Base-by-base conservation (phyloP, 2,888 invertebrate species). In the Orchesellides sinensis region DNA sequence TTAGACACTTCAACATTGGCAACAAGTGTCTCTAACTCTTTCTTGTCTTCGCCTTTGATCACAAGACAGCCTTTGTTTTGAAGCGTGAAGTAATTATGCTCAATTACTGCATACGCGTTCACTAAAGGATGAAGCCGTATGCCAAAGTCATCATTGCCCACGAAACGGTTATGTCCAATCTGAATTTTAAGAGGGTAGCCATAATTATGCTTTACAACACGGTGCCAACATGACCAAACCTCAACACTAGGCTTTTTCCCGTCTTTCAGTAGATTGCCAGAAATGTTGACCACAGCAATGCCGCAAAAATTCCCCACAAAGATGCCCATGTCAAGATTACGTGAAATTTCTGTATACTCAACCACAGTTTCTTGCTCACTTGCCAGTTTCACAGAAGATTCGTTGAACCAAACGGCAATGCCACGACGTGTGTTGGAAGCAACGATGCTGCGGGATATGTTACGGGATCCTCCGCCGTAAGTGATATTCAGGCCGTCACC, bases 401-500 rank as follows among this genome's bases (percentile, higher is more conserved):
- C 94, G 89, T 98, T 98, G 75, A 97, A 91, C 96, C 98, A 98
- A 8, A 97, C 92, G 0, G 97, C 95, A 23, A 97, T 90, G 1
- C 98, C 98, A 88, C 96, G 95, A 8, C 98, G 96, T 85, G 93
- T 92, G 90, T 99, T 99, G 0, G 96, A 95, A 68, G 94, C 95
- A 25, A 99, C 91, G 27, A 93, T 94, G 56, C 96, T 95, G 87
- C 94, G 92, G 12, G 98, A 98, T 83, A 99, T 93, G 89, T 99
- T 98, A 84, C 97, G 93, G 88, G 95, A 95, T 0, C 99, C 99
- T 0, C 99, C 99, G 2, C 96, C 95, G 83, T 96, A 96, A 0
- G 98, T 98, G 12, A 99, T 94, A 90, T 99, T 99, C 10, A 99
- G 92, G 0, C 99, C 99, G 89, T 97, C 97, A 0, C 97, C 98